These are phyloP conservation scores for Spermophilus dauricus DNA, from an alignment of 2,113 vertebrate species.

Conservation along the genomic window DNA sequence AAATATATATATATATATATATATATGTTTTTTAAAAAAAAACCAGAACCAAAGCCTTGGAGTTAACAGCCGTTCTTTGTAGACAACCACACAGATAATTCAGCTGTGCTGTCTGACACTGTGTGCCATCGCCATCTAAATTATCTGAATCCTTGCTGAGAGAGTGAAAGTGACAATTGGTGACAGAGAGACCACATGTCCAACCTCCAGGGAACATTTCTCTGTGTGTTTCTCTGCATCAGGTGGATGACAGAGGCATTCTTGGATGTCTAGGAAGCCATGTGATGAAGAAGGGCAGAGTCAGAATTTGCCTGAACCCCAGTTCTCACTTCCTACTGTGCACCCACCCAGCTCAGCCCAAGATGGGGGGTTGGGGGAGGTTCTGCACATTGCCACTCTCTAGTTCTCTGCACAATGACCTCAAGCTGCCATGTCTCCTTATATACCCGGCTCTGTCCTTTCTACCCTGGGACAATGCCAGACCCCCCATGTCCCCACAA, in stretches of 20 bases:
- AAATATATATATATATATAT: too few relatives aligned
- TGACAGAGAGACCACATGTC: neutral
- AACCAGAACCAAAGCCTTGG: neutral
- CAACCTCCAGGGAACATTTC: neutral
- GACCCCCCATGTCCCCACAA: fast-evolving
- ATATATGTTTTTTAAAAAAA: too few relatives aligned
- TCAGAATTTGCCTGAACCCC: fast-evolving
- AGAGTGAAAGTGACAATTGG: neutral
- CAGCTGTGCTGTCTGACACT: neutral
- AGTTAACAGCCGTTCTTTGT: neutral
- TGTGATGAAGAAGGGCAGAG: neutral
- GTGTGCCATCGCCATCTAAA: neutral
- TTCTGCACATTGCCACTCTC: neutral
- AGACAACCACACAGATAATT: neutral
- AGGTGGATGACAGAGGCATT: neutral
- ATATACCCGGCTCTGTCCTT: neutral
- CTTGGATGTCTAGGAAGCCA: neutral
- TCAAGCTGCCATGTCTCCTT: neutral
- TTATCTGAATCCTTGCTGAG: neutral
- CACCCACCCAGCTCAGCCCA: too few relatives aligned
- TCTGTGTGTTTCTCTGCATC: neutral
- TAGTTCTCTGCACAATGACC: neutral
- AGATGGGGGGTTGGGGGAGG: too few relatives aligned
- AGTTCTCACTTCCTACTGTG: neutral
- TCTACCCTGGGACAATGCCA: neutral